Conservation (phyloP, 1,140 invertebrate genomes). For the Adoxophyes honmai region DNA sequence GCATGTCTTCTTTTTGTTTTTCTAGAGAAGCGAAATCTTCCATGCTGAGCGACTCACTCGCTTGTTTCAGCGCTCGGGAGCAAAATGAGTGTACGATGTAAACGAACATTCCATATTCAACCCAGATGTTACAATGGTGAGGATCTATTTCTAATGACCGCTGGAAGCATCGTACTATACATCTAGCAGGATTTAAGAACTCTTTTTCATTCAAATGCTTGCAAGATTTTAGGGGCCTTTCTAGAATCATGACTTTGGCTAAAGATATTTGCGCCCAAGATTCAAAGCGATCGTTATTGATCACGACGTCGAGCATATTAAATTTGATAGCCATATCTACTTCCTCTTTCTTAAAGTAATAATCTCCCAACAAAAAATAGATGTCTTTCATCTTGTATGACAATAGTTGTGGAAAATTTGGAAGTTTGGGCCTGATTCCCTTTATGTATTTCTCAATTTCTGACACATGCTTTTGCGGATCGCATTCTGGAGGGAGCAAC, state of each 20-base stretch:
- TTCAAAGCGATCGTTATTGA: constrained; percentile 88
- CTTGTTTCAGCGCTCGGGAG: constrained; percentile 89
- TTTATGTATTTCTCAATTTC: constrained; percentile 83
- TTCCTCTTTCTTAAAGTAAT: constrained; percentile 92
- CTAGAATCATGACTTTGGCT: constrained; percentile 87
- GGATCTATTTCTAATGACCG: constrained; percentile 85
- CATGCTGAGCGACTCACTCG: constrained; percentile 85
- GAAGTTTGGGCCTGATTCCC: constrained; percentile 77
- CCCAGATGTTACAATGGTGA: constrained; percentile 87
- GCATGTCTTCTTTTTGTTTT: constrained; percentile 86
- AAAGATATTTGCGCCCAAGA: constrained; percentile 95
- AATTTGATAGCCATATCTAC: constrained; percentile 87
- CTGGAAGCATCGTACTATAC: constrained; percentile 87
- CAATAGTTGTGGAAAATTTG: constrained; percentile 65
- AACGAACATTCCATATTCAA: constrained; percentile 92
- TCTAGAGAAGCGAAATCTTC: constrained; percentile 87
- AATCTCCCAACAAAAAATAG: constrained; percentile 94
- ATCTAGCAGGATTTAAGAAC: constrained; percentile 84
- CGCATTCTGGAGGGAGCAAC: constrained; percentile 82
- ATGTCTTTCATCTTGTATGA: constrained; percentile 83
- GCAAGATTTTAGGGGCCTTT: constrained; percentile 88
- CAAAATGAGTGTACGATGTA: constrained; percentile 93
- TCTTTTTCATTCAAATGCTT: constrained; percentile 81
- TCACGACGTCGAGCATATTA: constrained; percentile 89
- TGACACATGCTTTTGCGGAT: constrained; percentile 79